phyloP scores from a whole-genome alignment of 2,797 vertebrate species.

The Myotis planiceps region DNA sequence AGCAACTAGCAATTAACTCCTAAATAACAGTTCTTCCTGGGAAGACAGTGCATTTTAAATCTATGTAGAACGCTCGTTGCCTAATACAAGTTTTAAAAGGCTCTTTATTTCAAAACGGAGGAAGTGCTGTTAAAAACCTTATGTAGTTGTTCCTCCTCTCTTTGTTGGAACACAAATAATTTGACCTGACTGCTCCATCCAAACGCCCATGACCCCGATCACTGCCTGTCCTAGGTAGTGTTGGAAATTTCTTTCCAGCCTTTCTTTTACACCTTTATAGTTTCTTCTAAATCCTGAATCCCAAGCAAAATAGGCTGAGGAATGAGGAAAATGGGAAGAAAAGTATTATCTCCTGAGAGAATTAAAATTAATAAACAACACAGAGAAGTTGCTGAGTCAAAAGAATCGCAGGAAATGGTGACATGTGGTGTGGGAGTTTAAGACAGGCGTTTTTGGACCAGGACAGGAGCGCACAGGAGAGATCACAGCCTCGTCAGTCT shows the following conservation, averaged over 20 bases:
- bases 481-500: background rate
- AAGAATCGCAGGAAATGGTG: background rate
- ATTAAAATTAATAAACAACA: background rate
- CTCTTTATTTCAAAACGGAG: constrained; percentile 43
- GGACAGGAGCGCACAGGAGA: rapidly evolving
- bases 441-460: background rate
- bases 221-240: background rate
- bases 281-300: background rate
- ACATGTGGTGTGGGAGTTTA: background rate
- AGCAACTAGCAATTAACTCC: constrained; percentile 55
- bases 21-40: constrained; percentile 35
- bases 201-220: background rate
- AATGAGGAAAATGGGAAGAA: background rate
- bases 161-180: background rate
- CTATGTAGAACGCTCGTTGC: background rate
- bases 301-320: background rate
- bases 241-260: background rate
- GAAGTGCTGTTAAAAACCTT: constrained; percentile 23
- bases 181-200: background rate
- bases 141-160: background rate
- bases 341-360: background rate
- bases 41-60: background rate
- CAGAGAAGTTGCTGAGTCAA: background rate
- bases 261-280: background rate
- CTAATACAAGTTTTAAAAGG: constrained; percentile 8